Base-by-base conservation (phyloP, 23 tunicate genomes). In the Trididemnum clinides region DNA sequence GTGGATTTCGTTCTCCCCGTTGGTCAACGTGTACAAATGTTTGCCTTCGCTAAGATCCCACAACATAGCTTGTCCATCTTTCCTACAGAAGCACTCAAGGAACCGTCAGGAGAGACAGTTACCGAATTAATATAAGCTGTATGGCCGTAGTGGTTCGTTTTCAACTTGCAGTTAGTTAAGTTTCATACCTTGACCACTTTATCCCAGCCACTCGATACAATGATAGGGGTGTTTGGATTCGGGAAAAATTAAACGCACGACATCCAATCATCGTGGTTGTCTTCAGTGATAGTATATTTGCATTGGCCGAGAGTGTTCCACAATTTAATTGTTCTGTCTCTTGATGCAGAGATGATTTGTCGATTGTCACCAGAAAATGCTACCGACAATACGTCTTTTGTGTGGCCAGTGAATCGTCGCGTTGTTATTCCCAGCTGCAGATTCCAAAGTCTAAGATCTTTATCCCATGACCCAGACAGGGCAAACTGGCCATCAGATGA, bases 271-370 rank as follows among this genome's bases (percentile, higher is more conserved):
- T 86, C 84, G 84, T 96, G 99, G 65, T 92, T 92, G 33, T 96
- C 93, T 27, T 96, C 99, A 71, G 86, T 71, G 58, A 96, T 96
- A 71, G 99, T 96, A 58, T 90, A 96, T 80, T 96, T 96, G 97
- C 99, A 96, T 29, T 92, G 92, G 29, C 99, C 99, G 7, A 96
- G 86, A 0, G 99, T 96, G 93, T 96, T 96, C 99, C 99, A 96
- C 82, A 96, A 64, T 82, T 96, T 96, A 51, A 96, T 91, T 38
- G 99, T 96, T 59, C 87, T 69, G 72, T 96, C 99, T 22, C 99
- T 84, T 0, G 99, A 91, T 12, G 99, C 92, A 34, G 99, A 96
- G 23, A 96, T 92, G 44, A 96, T 96, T 85, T 96, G 99, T 10
- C 99, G 87, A 69, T 96, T 96, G 76, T 96, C 99, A 34, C 98